Evolutionary conservation across 2,113 vertebrate species (phyloP).

Genomic region (Turdus rufiventris): DNA sequence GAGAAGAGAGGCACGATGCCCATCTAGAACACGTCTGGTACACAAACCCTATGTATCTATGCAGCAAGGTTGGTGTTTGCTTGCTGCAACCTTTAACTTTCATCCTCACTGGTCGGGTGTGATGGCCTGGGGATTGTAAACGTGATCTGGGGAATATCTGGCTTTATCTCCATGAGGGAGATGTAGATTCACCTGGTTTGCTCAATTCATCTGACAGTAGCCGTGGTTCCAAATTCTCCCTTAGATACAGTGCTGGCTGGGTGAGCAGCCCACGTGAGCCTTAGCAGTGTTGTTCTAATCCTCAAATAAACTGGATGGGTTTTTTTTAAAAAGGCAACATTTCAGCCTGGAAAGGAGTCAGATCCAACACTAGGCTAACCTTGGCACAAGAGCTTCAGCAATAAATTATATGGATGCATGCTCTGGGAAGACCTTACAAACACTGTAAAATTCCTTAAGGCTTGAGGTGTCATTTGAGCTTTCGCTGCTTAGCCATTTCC

Average conservation of each 20-base stretch:
- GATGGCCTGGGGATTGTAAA: not conserved
- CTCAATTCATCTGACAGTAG: not conserved
- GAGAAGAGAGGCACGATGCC: not conserved
- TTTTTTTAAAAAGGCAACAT: accelerated
- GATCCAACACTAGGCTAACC: not conserved
- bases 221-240: not conserved
- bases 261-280: accelerated
- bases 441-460: not conserved
- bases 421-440: not conserved
- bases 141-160: accelerated
- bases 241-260: not conserved
- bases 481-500: not conserved
- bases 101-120: too few relatives aligned
- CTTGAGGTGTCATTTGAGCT: not conserved
- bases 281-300: not conserved
- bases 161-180: not conserved
- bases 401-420: accelerated
- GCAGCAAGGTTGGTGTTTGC: not conserved
- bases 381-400: not conserved
- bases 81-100: not conserved
- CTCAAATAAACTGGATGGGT: not conserved
- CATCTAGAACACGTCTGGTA: not conserved
- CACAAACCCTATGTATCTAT: not conserved
- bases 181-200: not conserved
- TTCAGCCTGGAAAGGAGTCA: not conserved